Base-by-base conservation (phyloP, 2,888 invertebrate genomes). In the Zygogramma bicolorata region DNA sequence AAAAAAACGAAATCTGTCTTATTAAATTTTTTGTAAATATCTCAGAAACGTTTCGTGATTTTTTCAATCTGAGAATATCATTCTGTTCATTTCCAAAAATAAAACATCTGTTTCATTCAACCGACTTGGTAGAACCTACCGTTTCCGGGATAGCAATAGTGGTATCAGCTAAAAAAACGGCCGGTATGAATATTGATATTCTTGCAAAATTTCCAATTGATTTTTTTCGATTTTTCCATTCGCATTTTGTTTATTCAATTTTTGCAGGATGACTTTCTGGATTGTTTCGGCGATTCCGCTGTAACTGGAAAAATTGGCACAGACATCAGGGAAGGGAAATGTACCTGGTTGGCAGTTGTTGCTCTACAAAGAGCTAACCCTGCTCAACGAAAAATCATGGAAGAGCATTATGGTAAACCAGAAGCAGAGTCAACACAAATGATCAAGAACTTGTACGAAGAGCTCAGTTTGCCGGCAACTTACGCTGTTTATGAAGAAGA, bases 291-390 rank as follows among this genome's bases (percentile, higher is more conserved):
- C 0, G 93, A 97, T 85, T 91, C 94, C 15, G 89, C 91, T 7
- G 90, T 94, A 1, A 97, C 94, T 0, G 99, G 98, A 6, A 99
- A 98, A 88, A 88, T 91, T 42, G 96, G 97, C 34, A 95, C 93
- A 0, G 98, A 99, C 84, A 98, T 99, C 79, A 91, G 94, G 87
- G 97, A 98, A 80, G 97, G 97, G 34, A 99, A 98, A 88, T 99
- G 98, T 87, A 93, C 97, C 0, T 99, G 99, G 99, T 88, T 98
- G 34, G 92, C 95, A 1, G 95, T 97, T 0, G 94, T 95, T 0
- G 97, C 97, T 8, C 88, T 97, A 74, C 94, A 96, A 85, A 90
- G 94, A 67, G 94, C 93, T 0, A 91, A 90, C 58, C 89, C 91
- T 0, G 88, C 90, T 3, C 96, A 97, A 83, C 90, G 90, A 76